Evolutionary conservation across 2,113 vertebrate genomes (phyloP).

Genomic region (Merops nubicus): DNA sequence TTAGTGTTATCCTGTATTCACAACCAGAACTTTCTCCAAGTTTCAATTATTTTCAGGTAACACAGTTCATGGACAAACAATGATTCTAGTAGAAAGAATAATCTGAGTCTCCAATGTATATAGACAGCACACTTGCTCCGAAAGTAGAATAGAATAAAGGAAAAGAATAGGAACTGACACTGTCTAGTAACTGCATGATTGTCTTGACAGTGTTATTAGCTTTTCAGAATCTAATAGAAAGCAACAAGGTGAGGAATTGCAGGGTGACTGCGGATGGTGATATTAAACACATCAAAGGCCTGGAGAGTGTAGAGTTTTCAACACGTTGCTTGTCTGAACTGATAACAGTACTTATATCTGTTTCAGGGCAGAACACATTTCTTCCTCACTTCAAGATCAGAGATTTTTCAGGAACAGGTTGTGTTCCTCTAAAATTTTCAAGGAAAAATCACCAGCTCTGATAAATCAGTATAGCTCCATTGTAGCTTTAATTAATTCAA

Average conservation of each 20-base stretch:
- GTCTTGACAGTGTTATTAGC: neutral
- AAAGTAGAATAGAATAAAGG: neutral
- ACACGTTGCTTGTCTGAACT: neutral
- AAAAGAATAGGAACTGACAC: neutral
- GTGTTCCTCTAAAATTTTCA: neutral
- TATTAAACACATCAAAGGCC: neutral
- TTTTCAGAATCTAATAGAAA: neutral
- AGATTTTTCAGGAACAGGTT: neutral
- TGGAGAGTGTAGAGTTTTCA: neutral
- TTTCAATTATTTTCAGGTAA: constrained; percentile 53
- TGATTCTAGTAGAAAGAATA: constrained; percentile 39
- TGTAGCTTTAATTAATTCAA: constrained; percentile 20
- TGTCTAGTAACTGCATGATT: neutral
- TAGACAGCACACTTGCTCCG: neutral
- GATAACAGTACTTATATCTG: neutral
- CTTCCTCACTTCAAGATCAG: neutral
- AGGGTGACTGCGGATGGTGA: neutral
- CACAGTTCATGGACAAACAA: constrained; percentile 27
- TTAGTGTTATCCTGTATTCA: constrained; percentile 40
- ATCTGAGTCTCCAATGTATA: constrained; percentile 16
- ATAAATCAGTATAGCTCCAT: neutral
- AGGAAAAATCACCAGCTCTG: neutral
- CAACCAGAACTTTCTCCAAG: neutral
- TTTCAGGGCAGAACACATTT: neutral
- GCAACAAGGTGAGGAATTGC: neutral